These are phyloP conservation scores for Crax fasciolata DNA, from an alignment of 2,797 vertebrate genomes.

Conservation along the genomic window DNA sequence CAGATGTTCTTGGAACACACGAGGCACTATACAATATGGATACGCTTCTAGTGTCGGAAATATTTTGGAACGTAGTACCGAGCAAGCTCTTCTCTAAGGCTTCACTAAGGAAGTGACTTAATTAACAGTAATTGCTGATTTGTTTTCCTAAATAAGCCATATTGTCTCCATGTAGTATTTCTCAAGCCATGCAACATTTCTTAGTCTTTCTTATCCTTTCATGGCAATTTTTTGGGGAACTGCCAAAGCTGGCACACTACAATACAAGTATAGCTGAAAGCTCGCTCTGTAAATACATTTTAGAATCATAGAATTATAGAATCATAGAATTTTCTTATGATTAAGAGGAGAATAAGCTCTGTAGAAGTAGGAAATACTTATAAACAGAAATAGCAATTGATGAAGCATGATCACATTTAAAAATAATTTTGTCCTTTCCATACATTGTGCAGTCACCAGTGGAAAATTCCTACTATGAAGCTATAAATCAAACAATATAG, in stretches of 20 bases:
- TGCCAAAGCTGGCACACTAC: background rate
- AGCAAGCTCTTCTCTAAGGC: background rate
- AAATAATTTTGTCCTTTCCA: constrained; percentile 35
- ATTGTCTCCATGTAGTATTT: background rate
- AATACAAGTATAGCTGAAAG: background rate
- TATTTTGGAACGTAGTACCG: background rate
- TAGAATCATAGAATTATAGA: too few species aligned
- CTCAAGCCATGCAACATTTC: background rate
- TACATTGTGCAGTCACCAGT: background rate
- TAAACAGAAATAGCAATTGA: background rate
- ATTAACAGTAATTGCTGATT: background rate
- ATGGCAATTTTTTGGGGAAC: background rate
- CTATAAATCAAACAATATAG: constrained; percentile 75
- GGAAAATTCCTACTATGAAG: constrained; percentile 53
- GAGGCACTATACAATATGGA: background rate
- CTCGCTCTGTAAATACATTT: background rate
- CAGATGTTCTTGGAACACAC: background rate
- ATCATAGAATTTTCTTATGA: background rate
- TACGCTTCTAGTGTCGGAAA: background rate
- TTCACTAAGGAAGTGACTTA: background rate
- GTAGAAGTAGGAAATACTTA: constrained; percentile 1
- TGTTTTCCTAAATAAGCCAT: background rate
- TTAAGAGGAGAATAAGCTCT: background rate
- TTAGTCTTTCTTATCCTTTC: background rate
- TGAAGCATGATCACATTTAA: background rate